Evolutionary conservation across 1,140 invertebrate genomes (phyloP).

Genomic region (Drosophila arizonae): DNA sequence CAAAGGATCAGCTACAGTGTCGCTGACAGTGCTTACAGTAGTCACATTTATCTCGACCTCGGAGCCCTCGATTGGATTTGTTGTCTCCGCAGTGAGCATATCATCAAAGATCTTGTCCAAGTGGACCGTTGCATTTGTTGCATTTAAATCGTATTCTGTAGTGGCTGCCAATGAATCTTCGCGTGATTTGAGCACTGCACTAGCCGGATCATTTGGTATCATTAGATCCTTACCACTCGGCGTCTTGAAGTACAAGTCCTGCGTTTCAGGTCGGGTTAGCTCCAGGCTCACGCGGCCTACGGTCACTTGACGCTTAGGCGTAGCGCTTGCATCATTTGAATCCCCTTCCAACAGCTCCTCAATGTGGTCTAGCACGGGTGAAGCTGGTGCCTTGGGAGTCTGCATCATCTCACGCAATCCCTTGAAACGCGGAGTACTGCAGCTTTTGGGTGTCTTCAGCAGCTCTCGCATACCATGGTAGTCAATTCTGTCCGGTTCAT

Average conservation of each 20-base stretch:
- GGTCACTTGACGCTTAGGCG: slow-evolving; percentile 29
- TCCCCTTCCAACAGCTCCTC: slow-evolving; percentile 56
- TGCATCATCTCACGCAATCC: slow-evolving; percentile 62
- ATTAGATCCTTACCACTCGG: slow-evolving; percentile 71
- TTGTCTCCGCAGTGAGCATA: slow-evolving; percentile 45
- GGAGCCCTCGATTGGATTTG: slow-evolving; percentile 32
- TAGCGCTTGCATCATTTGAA: slow-evolving; percentile 8
- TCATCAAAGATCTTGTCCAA: slow-evolving; percentile 72
- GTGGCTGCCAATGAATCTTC: slow-evolving; percentile 20
- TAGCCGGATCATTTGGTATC: slow-evolving; percentile 71
- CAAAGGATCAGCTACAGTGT: slow-evolving; percentile 40
- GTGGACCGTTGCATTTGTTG: slow-evolving; percentile 42
- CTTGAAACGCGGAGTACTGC: slow-evolving; percentile 69
- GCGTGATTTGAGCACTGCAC: slow-evolving; percentile 54
- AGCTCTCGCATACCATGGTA: slow-evolving; percentile 61
- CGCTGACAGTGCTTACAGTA: slow-evolving; percentile 20
- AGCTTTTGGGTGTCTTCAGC: slow-evolving; percentile 62
- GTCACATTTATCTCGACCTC: slow-evolving; percentile 60
- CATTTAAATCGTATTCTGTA: slow-evolving; percentile 70
- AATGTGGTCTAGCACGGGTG: slow-evolving; percentile 62
- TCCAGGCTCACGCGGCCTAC: slow-evolving; percentile 17
- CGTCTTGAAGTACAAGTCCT: slow-evolving; percentile 63
- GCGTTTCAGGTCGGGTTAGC: slow-evolving; percentile 1
- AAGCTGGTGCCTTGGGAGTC: slow-evolving; percentile 54
- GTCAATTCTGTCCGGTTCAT: slow-evolving; percentile 54